Conservation (phyloP, 1,140 invertebrate genomes). For the Pentalonia nigronervosa region DNA sequence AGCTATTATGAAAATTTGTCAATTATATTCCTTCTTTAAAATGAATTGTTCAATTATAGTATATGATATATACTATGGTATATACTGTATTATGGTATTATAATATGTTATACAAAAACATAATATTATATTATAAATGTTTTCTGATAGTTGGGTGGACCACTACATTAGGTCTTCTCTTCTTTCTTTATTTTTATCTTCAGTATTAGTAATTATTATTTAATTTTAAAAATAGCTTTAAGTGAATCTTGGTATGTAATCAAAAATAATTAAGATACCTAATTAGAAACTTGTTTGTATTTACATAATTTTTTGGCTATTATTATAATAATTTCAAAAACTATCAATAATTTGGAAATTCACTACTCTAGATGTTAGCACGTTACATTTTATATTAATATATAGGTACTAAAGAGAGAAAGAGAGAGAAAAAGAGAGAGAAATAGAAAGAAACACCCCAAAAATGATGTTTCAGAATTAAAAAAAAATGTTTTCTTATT, state of each 20-base stretch:
- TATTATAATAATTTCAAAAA: neutral
- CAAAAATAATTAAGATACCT: too few species aligned
- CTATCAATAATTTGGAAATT: neutral
- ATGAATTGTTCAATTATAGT: neutral
- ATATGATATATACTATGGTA: too few species aligned
- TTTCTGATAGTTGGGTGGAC: neutral
- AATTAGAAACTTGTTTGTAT: neutral
- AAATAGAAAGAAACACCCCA: too few species aligned
- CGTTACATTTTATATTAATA: neutral
- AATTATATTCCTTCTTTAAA: neutral
- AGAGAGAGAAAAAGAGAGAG: too few species aligned
- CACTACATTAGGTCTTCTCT: too few species aligned
- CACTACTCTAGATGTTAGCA: neutral
- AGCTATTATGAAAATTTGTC: neutral
- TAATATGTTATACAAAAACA: too few species aligned
- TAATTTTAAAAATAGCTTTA: too few species aligned
- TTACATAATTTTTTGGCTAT: neutral
- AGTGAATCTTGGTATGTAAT: too few species aligned
- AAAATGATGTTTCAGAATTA: neutral
- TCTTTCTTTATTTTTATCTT: too few species aligned
- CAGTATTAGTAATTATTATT: too few species aligned
- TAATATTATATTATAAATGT: neutral
- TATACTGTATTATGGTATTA: too few species aligned
- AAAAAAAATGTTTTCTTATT: neutral
- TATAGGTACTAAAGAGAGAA: neutral